Base-by-base conservation (phyloP, 2,113 vertebrate species). In the Octodon degus region DNA sequence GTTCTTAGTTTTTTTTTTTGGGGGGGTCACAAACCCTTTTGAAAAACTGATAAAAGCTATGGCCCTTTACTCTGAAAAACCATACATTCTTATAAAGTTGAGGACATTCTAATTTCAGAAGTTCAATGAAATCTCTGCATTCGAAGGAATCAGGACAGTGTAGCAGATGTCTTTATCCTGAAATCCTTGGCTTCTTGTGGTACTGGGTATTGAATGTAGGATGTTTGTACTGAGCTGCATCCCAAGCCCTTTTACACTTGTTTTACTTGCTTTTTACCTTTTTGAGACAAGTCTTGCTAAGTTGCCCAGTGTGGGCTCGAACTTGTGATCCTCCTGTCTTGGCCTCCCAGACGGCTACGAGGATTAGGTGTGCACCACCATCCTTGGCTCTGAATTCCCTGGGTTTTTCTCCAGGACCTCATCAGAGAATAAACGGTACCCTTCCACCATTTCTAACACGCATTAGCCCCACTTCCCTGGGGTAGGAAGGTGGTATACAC, bases 1-100 rank as follows among this genome's bases (percentile, higher is more conserved):
- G 30, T 63, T 50, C 34, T 96, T 34, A 82, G 70, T 30, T 95
- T 89, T 92, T 68, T 30, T 95, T 89, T 92, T 68, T 43, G 43
- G 32, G 3, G 63, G 32, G 32, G 82, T 91, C 50, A 93, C 2
- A 92, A 24, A 87, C 27, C 24, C 37, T 53, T 93, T 79, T 81
- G 65, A 96, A 89, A 97, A 94, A 68, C 40, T 63, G 40, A 92
- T 53, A 47, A 86, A 90, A 88, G 11, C 53, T 89, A 79, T 37
- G 50, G 50, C 25, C 86, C n/a, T 94, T 95, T 25, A 79, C 34
- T 89, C 43, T 90, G 65, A 90, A 86, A 92, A 96, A 68, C 72
- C 34, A 65, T 20, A 87, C 50, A 89, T 43, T 60, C 60, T 90
- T n/a, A 67, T 47, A 62, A 92, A 92, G 25, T 34, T 79, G 55